A percentile compares a stretch with the other conserved stretches of the same genome.
Conservation (phyloP, 64 coral and sea anemone genomes). For the Platygyra sinensis region DNA sequence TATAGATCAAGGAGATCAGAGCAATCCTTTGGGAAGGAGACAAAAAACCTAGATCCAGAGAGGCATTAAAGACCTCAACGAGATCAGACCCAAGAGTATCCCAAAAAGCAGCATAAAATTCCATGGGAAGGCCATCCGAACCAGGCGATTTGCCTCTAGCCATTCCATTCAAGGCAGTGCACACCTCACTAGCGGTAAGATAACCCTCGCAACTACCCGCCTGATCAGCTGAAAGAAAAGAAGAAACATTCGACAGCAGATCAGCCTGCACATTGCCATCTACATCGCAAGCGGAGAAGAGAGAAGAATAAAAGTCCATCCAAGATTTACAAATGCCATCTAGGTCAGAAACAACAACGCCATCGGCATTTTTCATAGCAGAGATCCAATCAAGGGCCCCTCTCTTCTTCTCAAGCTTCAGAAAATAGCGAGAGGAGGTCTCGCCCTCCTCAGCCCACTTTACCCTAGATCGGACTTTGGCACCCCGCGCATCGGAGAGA, state of each 20-base stretch:
- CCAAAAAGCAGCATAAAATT: conserved; percentile 34
- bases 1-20: conserved; percentile 23
- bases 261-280: too few species aligned
- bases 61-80: not conserved
- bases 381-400: not conserved
- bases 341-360: not conserved
- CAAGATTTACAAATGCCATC: too few species aligned
- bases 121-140: conserved; percentile 33
- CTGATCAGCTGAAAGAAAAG: not conserved
- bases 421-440: conserved; percentile 10
- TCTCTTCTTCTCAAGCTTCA: not conserved
- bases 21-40: not conserved
- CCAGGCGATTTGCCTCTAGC: not conserved
- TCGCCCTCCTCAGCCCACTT: conserved; percentile 3
- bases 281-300: too few species aligned
- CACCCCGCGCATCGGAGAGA: not conserved
- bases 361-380: not conserved
- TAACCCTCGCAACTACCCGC: not conserved
- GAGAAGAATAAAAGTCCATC: too few species aligned
- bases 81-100: not conserved
- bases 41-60: not conserved
- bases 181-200: not conserved
- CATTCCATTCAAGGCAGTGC: not conserved
- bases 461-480: not conserved
- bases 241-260: not conserved